Evolutionary conservation across 2,888 invertebrate genomes (phyloP).

Genomic region (Dexiosoma caninum): DNA sequence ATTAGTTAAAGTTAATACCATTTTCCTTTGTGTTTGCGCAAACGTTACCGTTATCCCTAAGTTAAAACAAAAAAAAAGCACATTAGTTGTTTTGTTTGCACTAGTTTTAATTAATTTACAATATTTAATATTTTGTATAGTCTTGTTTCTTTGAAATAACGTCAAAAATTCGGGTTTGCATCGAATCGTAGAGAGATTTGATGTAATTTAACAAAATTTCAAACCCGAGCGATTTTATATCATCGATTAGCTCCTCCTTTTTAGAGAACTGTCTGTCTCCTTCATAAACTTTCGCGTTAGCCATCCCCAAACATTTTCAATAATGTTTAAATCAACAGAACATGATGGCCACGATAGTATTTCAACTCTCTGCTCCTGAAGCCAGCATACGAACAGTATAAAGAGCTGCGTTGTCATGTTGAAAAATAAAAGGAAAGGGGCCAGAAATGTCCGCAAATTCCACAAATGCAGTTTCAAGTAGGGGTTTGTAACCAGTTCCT

Average conservation of each 20-base stretch:
- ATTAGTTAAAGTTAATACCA: slow-evolving; percentile 2
- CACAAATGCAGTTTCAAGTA: not conserved
- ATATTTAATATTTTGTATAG: slow-evolving; percentile 10
- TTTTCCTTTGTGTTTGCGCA: slow-evolving; percentile 19
- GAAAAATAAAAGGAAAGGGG: not conserved
- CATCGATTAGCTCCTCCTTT: not conserved
- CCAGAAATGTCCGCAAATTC: too few relatives aligned
- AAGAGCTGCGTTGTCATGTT: not conserved
- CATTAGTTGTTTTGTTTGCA: not conserved
- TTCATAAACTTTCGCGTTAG: not conserved
- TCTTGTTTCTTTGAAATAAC: not conserved
- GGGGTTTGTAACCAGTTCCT: not conserved
- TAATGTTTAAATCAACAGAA: not conserved
- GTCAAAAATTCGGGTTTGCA: not conserved
- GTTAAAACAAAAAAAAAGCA: not conserved
- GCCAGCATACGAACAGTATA: too few relatives aligned
- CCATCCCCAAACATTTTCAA: not conserved
- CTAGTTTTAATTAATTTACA: not conserved
- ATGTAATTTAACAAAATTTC: slow-evolving; percentile 13
- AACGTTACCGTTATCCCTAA: slow-evolving; percentile 1
- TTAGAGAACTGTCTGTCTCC: not conserved
- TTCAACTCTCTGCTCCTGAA: too few relatives aligned
- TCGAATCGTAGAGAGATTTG: slow-evolving; percentile 9
- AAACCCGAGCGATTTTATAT: not conserved
- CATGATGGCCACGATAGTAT: not conserved